Base-by-base conservation (phyloP, 2,797 vertebrate species). In the Anniella stebbinsi region DNA sequence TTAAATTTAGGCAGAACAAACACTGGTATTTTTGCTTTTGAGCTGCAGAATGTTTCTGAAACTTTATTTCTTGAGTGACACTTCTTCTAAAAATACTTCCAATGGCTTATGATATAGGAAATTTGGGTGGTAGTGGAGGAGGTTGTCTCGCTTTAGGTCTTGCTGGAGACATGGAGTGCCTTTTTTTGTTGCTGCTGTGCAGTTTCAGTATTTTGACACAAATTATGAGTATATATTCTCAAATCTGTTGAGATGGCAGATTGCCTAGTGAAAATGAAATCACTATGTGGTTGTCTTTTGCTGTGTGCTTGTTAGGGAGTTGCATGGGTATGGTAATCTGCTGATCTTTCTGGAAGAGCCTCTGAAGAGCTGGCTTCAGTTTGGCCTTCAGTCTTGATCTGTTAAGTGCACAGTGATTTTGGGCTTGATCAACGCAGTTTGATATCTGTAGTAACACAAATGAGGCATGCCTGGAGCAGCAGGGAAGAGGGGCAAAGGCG, bases 301-400 rank as follows among this genome's bases (percentile, higher is more conserved):
- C 63, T 0, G 7, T n/a, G n/a, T 54, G 77, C 45, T 28, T 54
- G 66, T 70, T 80, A 70, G 17, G 69, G 91, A 89, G 86, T 87
- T 91, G 90, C 80, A 86, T 89, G 76, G 86, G 93, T 92, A 93
- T 88, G 41, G 92, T 94, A 91, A 93, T 93, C 92, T 94, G 15
- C 86, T 75, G 88, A 89, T 94, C 82, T 92, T 95, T 81, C 86
- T 89, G 94, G 94, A 87, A 89, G 82, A 94, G 54, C 78, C 87
- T 83, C 86, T 67, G 94, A 87, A 89, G 82, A 94, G 54, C 78
- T 87, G 84, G 87, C 69, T 95, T 92, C 95, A 92, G 88, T 92
- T 95, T 94, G 92, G 90, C 91, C 93, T 93, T 93, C 92, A 91
- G 92, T 91, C 89, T 94, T 94, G 94, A 95, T 81, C 70, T 76